Evolutionary conservation across 1,140 invertebrate species (phyloP), one percentile per base, ranked within the genome.

Genomic region (Aphelenchoides avenae): DNA sequence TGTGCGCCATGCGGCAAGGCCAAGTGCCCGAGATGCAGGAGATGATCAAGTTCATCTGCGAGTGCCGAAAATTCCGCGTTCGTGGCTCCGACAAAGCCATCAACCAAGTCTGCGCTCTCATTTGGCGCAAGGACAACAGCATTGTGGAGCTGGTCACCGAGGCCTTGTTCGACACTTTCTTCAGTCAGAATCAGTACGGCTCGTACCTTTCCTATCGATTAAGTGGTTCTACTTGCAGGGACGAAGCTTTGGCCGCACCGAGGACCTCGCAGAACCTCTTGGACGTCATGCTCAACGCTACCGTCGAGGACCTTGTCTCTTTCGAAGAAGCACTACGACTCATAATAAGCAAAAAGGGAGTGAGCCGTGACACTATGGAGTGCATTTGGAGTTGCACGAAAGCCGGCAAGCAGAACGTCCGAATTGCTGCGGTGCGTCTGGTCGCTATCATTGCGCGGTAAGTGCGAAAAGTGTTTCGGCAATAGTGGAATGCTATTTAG

Each of bases 31-130:
- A 57, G 31, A 41, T 57, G n/a, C 20, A 20, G 29, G 55, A 57
- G 29, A 58, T 57, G 55, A 34, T 57, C 31, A 57, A 49, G n/a
- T 61, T 61, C 9, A 43, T 57, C 22, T 57, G 55, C 53, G 55
- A 57, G n/a, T 57, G 55, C 39, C 26, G 39, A 33, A 57, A 57
- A 31, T 57, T 57, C 57, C 24, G 34, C n/a, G 20, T 57, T 3
- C 55, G 55, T 22, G 55, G 34, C 31, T 15, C 55, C 7, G n/a
- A 20, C 20, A 5, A 7, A 20, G 56, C 33, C 6, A 13, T 57
- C 18, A 57, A 57, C 6, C 20, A 59, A 18, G n/a, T 59, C 20
- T 57, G 60, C 33, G 37, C 20, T 61, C 36, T 57, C 1, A 61
- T 57, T 41, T 57, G 55, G 55, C 55, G 61, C 7, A 57, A 57